Base-by-base conservation (phyloP, 2,888 invertebrate species). In the Nomada goodeniana region DNA sequence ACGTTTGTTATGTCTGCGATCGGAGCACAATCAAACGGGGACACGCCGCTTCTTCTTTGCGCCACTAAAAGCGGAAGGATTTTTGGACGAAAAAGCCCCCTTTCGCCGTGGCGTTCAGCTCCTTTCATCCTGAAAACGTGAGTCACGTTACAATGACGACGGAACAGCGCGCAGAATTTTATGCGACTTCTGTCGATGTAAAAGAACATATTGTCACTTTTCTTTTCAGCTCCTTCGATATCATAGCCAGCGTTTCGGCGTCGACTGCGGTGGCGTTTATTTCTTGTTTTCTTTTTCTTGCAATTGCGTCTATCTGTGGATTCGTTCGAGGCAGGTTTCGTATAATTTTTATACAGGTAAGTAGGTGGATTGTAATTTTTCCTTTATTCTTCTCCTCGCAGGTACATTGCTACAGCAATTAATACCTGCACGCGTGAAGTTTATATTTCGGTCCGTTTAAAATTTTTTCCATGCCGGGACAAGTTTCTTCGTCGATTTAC, bases 81-180 rank as follows among this genome's bases (percentile, higher is more conserved):
- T 59, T 57, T 75, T 57, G 20, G 20, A 44, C 26, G 79, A 82
- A 70, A 86, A 86, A 86, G 76, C 73, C 68, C 52, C 60, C 63
- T 84, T 79, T 59, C 78, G 73, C 26, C 67, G 59, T 26, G 53
- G 74, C 74, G 78, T 75, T 79, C 68, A 69, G 36, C 74, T 82
- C 63, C 67, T 71, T 84, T 81, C 82, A 78, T 61, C 71, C 60
- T 63, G 84, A 73, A 81, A 80, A 83, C 76, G 83, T 69, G 77
- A 73, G 75, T 53, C 73, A 71, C 70, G 80, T 77, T 71, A 77
- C 74, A 75, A 80, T 77, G 76, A 53, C 71, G 70, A 78, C 44
- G 65, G 60, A 60, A 36, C 84, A 69, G 57, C 61, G 80, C 71
- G 75, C 64, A 53, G 60, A 73, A 75, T 67, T 80, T 80, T 71